A percentile compares a stretch with the other conserved stretches of the same genome.
phyloP scores from a whole-genome alignment of 2,797 vertebrate genomes.

The Sebastiscus tertius region DNA sequence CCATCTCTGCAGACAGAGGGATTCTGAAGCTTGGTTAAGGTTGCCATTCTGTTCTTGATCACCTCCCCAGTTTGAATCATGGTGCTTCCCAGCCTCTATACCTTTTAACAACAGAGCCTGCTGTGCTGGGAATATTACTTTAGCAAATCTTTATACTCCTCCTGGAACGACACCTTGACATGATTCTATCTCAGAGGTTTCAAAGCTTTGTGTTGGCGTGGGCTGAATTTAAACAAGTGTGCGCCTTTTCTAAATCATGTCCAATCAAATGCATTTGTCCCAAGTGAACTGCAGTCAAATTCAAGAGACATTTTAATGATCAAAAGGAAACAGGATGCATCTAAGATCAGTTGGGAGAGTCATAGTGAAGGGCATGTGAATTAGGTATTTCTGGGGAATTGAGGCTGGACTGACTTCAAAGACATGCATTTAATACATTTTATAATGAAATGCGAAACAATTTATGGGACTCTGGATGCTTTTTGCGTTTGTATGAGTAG shows the following conservation, averaged over 20 bases:
- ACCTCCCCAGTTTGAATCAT: slow-evolving; percentile 3
- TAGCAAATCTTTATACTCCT: not conserved
- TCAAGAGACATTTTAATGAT: not conserved
- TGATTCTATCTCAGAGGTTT: slow-evolving; percentile 6
- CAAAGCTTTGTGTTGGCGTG: not conserved
- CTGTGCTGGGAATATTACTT: not conserved
- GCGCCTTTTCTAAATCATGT: not conserved
- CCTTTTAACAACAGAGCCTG: not conserved
- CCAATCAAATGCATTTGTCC: not conserved
- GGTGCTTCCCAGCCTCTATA: not conserved
- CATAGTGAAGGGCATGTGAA: not conserved
- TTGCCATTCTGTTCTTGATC: slow-evolving; percentile 4
- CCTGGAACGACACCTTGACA: not conserved
- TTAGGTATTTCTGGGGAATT: not conserved
- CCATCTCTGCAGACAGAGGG: not conserved
- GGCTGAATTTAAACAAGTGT: slow-evolving; percentile 4
- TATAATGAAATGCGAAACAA: not conserved
- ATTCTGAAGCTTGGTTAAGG: slow-evolving; percentile 2
- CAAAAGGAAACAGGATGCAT: not conserved
- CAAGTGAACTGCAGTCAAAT: not conserved
- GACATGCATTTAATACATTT: not conserved
- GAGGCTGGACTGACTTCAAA: not conserved
- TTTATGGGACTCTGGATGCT: not conserved
- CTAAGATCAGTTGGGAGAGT: not conserved
- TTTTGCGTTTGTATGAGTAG: not conserved